Conservation (phyloP, 2,113 vertebrate genomes). For the Sylvietta virens region DNA sequence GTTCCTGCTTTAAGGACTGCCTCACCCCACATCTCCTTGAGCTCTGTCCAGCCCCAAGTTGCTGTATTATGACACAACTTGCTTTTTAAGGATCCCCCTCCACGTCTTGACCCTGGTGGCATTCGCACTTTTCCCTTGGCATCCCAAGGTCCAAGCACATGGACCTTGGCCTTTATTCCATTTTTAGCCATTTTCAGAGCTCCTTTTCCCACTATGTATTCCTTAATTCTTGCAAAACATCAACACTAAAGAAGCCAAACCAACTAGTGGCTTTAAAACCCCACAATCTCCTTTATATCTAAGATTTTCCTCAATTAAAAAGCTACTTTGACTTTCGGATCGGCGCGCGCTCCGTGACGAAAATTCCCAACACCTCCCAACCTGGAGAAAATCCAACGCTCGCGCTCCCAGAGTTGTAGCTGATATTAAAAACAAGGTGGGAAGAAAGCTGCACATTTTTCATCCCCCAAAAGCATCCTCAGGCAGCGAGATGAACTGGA, state of each 20-base stretch:
- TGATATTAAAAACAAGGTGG: neutral
- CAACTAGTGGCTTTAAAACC: neutral
- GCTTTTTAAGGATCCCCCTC: conserved; percentile 11
- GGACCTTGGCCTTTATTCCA: neutral
- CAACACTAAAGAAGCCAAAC: neutral
- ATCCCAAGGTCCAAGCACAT: neutral
- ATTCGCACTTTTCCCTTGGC: neutral
- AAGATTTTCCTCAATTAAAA: neutral
- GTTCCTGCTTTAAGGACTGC: neutral
- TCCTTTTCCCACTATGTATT: neutral
- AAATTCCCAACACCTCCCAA: neutral
- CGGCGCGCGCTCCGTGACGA: fast-evolving
- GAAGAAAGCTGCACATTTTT: neutral
- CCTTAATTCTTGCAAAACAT: neutral
- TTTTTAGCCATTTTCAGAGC: neutral
- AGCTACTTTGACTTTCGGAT: neutral
- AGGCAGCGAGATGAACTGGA: neutral
- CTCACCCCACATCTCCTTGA: neutral
- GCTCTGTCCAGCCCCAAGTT: neutral
- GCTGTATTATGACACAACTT: neutral
- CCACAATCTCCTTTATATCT: neutral
- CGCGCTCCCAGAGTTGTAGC: neutral
- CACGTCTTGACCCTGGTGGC: neutral
- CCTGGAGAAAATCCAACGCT: neutral
- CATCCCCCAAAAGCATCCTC: neutral